Conservation (phyloP, 2,888 invertebrate genomes). For the Smittia aterrima region DNA sequence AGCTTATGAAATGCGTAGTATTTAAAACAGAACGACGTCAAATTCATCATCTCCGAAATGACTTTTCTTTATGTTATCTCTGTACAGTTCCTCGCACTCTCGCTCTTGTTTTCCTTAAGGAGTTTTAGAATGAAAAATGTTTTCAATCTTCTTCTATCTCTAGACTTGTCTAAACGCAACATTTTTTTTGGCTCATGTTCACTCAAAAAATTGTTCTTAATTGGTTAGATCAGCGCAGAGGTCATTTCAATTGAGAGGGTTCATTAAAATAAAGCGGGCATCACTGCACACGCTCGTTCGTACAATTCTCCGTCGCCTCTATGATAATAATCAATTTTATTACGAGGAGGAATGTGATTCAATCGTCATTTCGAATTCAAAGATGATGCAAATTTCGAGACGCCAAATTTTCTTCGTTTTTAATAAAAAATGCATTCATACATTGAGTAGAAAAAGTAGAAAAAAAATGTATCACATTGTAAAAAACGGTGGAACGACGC, state of each 20-base stretch:
- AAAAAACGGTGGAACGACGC: not conserved
- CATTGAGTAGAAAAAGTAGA: not conserved
- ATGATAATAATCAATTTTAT: not conserved
- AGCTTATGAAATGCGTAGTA: too few species aligned
- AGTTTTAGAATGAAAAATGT: too few species aligned
- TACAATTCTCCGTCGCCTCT: not conserved
- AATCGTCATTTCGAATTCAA: not conserved
- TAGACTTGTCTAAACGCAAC: too few species aligned
- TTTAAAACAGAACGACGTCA: too few species aligned
- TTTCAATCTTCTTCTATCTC: too few species aligned
- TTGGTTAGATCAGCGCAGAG: slow-evolving; percentile 10
- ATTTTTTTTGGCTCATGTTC: too few species aligned
- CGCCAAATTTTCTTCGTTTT: not conserved
- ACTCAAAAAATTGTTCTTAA: not conserved
- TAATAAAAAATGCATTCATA: slow-evolving; percentile 24
- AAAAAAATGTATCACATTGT: slow-evolving; percentile 13
- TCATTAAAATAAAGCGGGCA: not conserved
- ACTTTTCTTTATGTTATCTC: too few species aligned
- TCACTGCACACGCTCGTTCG: not conserved
- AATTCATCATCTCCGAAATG: too few species aligned
- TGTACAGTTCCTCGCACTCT: too few species aligned
- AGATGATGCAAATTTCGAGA: not conserved
- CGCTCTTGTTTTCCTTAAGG: too few species aligned
- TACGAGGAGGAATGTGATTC: slow-evolving; percentile 4
- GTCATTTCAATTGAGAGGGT: slow-evolving; percentile 17